These are phyloP conservation scores for Eupithecia insigniata DNA, from an alignment of 2,888 invertebrate species.

Conservation along the genomic window DNA sequence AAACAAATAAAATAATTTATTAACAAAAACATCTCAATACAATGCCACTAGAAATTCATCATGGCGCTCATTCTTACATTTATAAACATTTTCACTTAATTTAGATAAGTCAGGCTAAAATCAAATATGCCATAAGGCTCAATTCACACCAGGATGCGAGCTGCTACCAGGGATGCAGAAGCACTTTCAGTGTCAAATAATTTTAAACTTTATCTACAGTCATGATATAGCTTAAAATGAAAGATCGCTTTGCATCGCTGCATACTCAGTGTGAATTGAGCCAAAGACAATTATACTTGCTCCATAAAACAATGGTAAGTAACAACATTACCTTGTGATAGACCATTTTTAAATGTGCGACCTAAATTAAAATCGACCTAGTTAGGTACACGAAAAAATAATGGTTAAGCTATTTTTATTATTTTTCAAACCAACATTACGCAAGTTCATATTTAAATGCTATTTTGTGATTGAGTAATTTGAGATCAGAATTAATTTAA, in stretches of 20 bases:
- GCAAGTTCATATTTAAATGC: conserved; percentile 4
- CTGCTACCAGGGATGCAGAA: not conserved
- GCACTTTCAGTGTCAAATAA: not conserved
- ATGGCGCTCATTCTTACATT: conserved; percentile 27
- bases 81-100: conserved; percentile 16
- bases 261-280: not conserved
- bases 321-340: not conserved
- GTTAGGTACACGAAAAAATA: not conserved
- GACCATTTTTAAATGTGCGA: not conserved
- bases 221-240: not conserved
- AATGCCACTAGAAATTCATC: conserved; percentile 41
- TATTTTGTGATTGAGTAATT: conserved; percentile 9
- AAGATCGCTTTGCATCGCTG: no score
- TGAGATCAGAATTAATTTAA: conserved; percentile 2
- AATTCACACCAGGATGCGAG: not conserved
- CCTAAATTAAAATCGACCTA: not conserved
- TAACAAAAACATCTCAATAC: conserved; percentile 63
- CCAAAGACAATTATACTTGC: not conserved
- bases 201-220: not conserved
- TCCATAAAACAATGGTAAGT: not conserved
- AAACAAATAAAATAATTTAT: conserved; percentile 65
- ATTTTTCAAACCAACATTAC: conserved; percentile 9
- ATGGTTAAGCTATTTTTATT: not conserved
- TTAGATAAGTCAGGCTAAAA: conserved; percentile 10
- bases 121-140: not conserved